Percentiles rank a stretch among this genome's conserved stretches.
Conservation (phyloP, 2,888 invertebrate species). For the Aspidiotus destructor region DNA sequence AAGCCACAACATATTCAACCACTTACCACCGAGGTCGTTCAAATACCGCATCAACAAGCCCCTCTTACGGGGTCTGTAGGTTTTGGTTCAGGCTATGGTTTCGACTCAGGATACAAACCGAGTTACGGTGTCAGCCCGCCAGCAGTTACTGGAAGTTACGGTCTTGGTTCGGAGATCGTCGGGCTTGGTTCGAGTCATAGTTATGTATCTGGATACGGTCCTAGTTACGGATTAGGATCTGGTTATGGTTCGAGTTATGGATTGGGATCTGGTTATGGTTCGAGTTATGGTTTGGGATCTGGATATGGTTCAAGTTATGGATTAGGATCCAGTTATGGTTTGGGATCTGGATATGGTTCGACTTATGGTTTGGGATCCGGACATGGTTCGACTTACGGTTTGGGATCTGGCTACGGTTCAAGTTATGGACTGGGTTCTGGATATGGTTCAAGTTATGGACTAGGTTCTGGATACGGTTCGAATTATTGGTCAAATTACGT, state of each 20-base stretch:
- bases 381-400: neutral
- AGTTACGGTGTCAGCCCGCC: neutral
- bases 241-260: neutral
- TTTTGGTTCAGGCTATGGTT: too few species aligned
- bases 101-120: neutral
- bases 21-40: neutral
- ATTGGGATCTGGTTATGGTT: neutral
- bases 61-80: neutral
- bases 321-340: neutral
- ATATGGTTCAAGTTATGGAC: neutral
- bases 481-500: neutral
- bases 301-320: constrained; percentile 3
- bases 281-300: neutral
- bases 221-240: neutral
- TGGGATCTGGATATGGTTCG: constrained; percentile 1
- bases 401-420: neutral
- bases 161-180: neutral
- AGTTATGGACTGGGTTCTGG: neutral
- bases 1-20: constrained; percentile 32
- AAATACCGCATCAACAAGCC: constrained; percentile 19
- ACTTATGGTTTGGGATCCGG: constrained; percentile 4
- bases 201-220: neutral
- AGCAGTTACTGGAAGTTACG: neutral
- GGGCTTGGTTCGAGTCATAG: neutral
- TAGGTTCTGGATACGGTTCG: neutral